Percentiles rank a stretch among this genome's conserved stretches.
These are phyloP conservation scores for Desoria tigrina DNA, from an alignment of 2,888 invertebrate genomes.

Conservation along the genomic window DNA sequence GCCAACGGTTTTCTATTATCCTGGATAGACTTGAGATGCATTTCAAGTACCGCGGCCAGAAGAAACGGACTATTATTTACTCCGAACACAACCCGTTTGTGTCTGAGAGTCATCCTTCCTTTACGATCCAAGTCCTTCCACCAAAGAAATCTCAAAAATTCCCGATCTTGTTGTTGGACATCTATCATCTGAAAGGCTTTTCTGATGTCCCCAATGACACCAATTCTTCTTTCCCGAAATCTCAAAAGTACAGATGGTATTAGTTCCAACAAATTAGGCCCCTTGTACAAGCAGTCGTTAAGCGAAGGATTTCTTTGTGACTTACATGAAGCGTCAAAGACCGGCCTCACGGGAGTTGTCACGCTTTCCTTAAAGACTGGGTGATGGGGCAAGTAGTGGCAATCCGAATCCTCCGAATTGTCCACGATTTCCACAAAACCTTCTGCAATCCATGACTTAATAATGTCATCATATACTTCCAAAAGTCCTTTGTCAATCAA, in stretches of 20 bases:
- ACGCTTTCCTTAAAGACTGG: conserved; percentile 35
- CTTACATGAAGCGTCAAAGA: conserved; percentile 22
- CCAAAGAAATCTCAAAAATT: no score
- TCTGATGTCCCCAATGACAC: no score
- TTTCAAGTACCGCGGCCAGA: background rate
- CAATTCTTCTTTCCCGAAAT: no score
- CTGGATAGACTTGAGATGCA: background rate
- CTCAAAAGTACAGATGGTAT: no score
- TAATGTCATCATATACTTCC: conserved; percentile 17
- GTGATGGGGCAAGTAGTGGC: conserved; percentile 41
- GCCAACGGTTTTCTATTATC: background rate
- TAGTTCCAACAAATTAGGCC: no score
- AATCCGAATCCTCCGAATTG: conserved; percentile 30
- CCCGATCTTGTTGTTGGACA: no score
- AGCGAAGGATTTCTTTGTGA: conserved; percentile 26
- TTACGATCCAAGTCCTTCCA: background rate
- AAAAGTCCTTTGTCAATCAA: background rate
- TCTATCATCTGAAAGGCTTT: no score
- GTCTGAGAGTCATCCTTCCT: background rate
- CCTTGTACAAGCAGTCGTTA: conserved; percentile 27
- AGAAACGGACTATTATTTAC: background rate
- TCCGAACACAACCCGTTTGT: background rate
- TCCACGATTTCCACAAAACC: conserved; percentile 53
- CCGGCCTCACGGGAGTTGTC: conserved; percentile 24
- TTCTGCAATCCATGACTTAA: conserved; percentile 24